Conservation (phyloP, 2,113 vertebrate genomes). For the Hippolais icterina region DNA sequence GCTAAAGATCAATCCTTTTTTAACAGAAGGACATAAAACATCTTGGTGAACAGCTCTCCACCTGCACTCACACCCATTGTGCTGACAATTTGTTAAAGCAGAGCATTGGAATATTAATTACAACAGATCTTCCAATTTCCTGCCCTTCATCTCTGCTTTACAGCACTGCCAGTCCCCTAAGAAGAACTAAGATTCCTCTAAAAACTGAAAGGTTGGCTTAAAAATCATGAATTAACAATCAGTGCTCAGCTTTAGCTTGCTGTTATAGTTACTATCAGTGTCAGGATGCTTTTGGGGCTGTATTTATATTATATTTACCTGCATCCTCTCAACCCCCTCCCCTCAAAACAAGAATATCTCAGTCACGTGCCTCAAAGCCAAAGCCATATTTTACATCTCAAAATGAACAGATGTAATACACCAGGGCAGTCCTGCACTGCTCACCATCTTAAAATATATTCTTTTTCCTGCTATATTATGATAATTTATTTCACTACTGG, state of each 20-base stretch:
- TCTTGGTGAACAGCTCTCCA: background rate
- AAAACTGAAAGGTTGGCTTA: background rate
- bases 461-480: conserved; percentile 20
- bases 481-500: conserved; percentile 27
- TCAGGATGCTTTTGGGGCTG: background rate
- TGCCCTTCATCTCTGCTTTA: background rate
- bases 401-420: background rate
- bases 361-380: background rate
- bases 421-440: background rate
- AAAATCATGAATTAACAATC: background rate
- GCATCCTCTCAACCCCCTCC: background rate
- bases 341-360: background rate
- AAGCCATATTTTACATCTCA: background rate
- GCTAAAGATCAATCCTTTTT: background rate
- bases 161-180: background rate
- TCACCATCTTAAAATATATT: background rate
- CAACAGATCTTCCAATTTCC: background rate
- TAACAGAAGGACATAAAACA: background rate
- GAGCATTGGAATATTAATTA: background rate
- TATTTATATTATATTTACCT: background rate
- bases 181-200: background rate
- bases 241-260: background rate
- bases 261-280: background rate
- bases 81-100: background rate
- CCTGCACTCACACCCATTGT: background rate